Evolutionary conservation across 1,140 invertebrate species (phyloP).

Genomic region (Cecropterus lyciades): DNA sequence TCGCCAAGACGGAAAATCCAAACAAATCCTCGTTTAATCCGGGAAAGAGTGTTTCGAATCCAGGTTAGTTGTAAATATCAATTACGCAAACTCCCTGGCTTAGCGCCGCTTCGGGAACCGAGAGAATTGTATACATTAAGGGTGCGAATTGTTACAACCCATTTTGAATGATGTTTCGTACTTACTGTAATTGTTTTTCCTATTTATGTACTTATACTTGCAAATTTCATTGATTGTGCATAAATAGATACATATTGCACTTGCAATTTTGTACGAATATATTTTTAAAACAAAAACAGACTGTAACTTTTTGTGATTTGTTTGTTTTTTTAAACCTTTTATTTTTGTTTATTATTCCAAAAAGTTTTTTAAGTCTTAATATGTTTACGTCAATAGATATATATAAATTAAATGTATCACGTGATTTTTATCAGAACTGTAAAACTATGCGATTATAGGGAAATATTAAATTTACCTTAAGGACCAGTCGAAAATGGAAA

Average conservation of each 20-base stretch:
- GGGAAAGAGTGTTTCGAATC: conserved; percentile 67
- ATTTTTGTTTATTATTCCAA: no score
- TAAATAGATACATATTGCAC: no score
- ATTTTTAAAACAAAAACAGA: no score
- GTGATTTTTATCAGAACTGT: no score
- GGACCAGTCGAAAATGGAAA: conserved; percentile 12
- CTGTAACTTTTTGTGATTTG: no score
- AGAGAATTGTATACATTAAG: conserved; percentile 56
- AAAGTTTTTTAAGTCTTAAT: no score
- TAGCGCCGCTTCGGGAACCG: conserved; percentile 57
- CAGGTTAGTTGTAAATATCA: conserved; percentile 83
- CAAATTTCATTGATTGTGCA: no score
- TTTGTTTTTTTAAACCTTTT: no score
- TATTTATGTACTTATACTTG: background rate
- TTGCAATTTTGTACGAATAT: no score
- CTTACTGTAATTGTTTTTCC: conserved; percentile 16
- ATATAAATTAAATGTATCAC: no score
- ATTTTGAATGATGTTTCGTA: conserved; percentile 31
- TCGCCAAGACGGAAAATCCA: conserved; percentile 65
- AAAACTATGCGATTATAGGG: background rate
- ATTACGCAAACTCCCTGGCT: conserved; percentile 77
- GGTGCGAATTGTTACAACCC: conserved; percentile 45
- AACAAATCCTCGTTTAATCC: conserved; percentile 75
- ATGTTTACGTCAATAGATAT: no score
- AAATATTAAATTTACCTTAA: conserved; percentile 13